A percentile compares a stretch with the other conserved stretches of the same genome.
These are phyloP conservation scores for Acholoe squamosa DNA, from an alignment of 2,888 invertebrate genomes.

Conservation along the genomic window DNA sequence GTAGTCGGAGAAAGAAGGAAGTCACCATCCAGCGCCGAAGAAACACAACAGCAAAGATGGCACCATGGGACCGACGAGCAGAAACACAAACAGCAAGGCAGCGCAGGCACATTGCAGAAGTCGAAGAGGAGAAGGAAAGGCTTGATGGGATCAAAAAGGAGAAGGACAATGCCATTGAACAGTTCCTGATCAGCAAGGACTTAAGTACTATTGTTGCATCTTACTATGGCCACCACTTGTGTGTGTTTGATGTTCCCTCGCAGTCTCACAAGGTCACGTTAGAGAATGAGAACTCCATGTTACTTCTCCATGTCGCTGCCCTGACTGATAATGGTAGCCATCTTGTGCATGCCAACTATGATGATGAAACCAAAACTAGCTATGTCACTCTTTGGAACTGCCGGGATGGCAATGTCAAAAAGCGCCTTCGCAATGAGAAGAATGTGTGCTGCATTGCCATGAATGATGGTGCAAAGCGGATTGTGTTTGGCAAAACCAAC, in stretches of 20 bases:
- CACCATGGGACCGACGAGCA: constrained; percentile 80
- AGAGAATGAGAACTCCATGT: constrained; percentile 79
- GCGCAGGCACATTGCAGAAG: constrained; percentile 73
- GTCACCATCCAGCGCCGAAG: constrained; percentile 65
- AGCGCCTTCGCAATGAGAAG: constrained; percentile 78
- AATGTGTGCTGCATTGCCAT: constrained; percentile 80
- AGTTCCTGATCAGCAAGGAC: constrained; percentile 80
- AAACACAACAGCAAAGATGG: constrained; percentile 75
- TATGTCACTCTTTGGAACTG: constrained; percentile 82
- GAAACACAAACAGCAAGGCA: constrained; percentile 75
- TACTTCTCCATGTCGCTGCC: constrained; percentile 79
- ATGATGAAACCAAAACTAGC: constrained; percentile 79
- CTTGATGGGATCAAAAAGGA: constrained; percentile 77
- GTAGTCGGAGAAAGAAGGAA: constrained; percentile 55
- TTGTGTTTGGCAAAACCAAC: constrained; percentile 79
- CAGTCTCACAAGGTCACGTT: constrained; percentile 77
- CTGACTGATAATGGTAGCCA: constrained; percentile 77
- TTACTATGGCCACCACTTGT: constrained; percentile 81
- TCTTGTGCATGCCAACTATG: constrained; percentile 81
- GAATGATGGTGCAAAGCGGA: constrained; percentile 75
- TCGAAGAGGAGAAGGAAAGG: constrained; percentile 73
- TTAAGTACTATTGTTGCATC: constrained; percentile 79
- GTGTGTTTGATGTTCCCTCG: constrained; percentile 79
- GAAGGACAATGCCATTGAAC: constrained; percentile 80
- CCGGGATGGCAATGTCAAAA: constrained; percentile 75